Percentiles rank a stretch among this genome's conserved stretches.
These are phyloP conservation scores for Platycheirus rosarum DNA, from an alignment of 2,888 invertebrate species.

Conservation along the genomic window DNA sequence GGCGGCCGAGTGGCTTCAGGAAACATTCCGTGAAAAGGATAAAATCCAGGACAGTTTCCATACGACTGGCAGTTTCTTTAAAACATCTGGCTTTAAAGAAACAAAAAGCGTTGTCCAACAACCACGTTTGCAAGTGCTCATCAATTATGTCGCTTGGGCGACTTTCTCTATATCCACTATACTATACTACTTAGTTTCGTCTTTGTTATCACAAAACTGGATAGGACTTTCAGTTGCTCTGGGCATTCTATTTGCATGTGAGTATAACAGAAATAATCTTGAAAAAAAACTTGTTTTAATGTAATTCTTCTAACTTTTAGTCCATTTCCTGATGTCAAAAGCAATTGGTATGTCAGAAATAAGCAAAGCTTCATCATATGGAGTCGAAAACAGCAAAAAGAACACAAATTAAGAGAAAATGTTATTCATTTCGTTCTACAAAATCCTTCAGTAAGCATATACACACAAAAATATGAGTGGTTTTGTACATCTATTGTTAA, in stretches of 20 bases:
- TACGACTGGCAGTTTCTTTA: slow-evolving; percentile 88
- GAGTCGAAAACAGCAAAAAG: slow-evolving; percentile 81
- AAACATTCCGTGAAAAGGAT: slow-evolving; percentile 92
- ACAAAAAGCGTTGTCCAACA: slow-evolving; percentile 85
- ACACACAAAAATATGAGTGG: background rate
- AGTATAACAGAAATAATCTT: slow-evolving; percentile 83
- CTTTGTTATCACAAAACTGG: slow-evolving; percentile 83
- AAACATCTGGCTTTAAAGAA: slow-evolving; percentile 88
- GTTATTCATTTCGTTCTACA: slow-evolving; percentile 35
- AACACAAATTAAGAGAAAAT: slow-evolving; percentile 75
- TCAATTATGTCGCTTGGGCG: slow-evolving; percentile 89
- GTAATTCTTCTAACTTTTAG: slow-evolving; percentile 82
- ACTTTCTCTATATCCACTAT: slow-evolving; percentile 78
- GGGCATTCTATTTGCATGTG: slow-evolving; percentile 88
- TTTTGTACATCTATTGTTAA: too few relatives aligned
- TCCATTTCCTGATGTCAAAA: slow-evolving; percentile 90
- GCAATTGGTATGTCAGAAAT: slow-evolving; percentile 93
- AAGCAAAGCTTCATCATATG: slow-evolving; percentile 92
- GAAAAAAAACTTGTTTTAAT: background rate
- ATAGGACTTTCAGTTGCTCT: slow-evolving; percentile 78
- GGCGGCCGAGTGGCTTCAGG: slow-evolving; percentile 91
- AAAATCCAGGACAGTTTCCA: slow-evolving; percentile 82
- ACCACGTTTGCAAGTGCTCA: slow-evolving; percentile 86
- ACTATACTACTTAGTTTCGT: slow-evolving; percentile 78
- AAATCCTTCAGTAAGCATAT: slow-evolving; percentile 5